These are phyloP conservation scores for Felis chaus DNA, from an alignment of 2,113 vertebrate genomes.

Conservation along the genomic window DNA sequence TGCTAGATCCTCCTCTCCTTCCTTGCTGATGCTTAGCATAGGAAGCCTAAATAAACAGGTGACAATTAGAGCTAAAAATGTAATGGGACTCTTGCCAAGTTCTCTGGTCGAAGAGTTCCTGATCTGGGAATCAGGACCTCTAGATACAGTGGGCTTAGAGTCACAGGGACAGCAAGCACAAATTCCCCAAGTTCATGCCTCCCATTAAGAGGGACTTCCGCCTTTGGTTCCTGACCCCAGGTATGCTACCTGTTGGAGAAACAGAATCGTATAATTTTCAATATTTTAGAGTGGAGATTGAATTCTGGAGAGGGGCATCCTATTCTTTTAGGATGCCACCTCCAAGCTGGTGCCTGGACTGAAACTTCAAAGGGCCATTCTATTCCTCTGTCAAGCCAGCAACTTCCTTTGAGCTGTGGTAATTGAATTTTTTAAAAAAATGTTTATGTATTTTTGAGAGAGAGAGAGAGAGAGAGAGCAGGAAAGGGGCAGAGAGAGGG, in stretches of 20 bases:
- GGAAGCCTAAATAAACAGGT: background rate
- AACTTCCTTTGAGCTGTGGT: background rate
- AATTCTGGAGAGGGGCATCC: background rate
- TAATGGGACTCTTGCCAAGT: background rate
- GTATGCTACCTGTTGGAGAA: too few species aligned
- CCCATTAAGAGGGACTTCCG: background rate
- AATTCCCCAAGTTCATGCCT: background rate
- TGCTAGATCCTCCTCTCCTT: background rate
- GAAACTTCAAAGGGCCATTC: background rate
- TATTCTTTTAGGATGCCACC: background rate
- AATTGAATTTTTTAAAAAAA: background rate
- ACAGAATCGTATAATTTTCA: background rate
- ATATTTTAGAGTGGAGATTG: background rate
- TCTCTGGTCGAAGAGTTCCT: background rate
- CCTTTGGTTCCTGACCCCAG: background rate
- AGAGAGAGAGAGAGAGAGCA: too few species aligned
- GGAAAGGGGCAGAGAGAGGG: too few species aligned
- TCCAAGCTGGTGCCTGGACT: background rate
- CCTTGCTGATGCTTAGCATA: background rate
- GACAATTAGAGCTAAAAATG: background rate
- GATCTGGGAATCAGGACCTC: background rate
- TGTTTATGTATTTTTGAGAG: too few species aligned
- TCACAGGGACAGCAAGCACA: background rate
- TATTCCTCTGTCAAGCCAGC: background rate
- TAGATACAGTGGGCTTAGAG: background rate